A percentile compares a stretch with the other conserved stretches of the same genome.
These are phyloP conservation scores for Andrena marginata DNA, from an alignment of 2,888 invertebrate species.

Conservation along the genomic window DNA sequence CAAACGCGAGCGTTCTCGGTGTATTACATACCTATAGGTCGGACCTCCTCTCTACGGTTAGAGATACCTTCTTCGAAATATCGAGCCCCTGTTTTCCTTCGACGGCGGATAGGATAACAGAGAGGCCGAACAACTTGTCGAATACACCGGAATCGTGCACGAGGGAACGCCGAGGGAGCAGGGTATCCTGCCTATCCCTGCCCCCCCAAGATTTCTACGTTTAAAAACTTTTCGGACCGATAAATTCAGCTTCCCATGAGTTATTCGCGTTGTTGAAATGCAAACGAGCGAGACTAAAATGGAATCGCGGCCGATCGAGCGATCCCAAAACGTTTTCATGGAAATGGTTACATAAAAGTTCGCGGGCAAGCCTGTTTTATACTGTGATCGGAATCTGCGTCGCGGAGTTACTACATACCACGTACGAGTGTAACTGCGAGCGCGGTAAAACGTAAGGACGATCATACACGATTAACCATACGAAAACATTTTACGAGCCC, in stretches of 20 bases:
- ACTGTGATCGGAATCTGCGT: not conserved
- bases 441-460: constrained; percentile 34
- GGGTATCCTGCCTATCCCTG: too few species aligned
- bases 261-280: not conserved
- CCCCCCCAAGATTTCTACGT: not conserved
- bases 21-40: constrained; percentile 1
- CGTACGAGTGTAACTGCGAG: not conserved
- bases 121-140: constrained; percentile 8
- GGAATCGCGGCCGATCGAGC: not conserved
- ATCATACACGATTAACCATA: constrained; percentile 62
- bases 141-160: not conserved
- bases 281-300: not conserved
- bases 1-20: constrained; percentile 29
- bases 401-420: not conserved
- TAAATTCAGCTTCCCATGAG: not conserved
- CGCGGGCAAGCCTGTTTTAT: not conserved
- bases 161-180: not conserved
- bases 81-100: constrained; percentile 11
- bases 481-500: constrained; percentile 50
- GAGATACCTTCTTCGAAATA: constrained; percentile 19
- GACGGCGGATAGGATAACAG: not conserved
- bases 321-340: not conserved
- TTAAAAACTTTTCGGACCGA: not conserved
- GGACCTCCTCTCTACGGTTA: constrained; percentile 7
- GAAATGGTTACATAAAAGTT: constrained; percentile 1